Percentiles rank a stretch among this genome's conserved stretches.
phyloP scores from a whole-genome alignment of 2,888 invertebrate genomes.

The Latrodectus hesperus region DNA sequence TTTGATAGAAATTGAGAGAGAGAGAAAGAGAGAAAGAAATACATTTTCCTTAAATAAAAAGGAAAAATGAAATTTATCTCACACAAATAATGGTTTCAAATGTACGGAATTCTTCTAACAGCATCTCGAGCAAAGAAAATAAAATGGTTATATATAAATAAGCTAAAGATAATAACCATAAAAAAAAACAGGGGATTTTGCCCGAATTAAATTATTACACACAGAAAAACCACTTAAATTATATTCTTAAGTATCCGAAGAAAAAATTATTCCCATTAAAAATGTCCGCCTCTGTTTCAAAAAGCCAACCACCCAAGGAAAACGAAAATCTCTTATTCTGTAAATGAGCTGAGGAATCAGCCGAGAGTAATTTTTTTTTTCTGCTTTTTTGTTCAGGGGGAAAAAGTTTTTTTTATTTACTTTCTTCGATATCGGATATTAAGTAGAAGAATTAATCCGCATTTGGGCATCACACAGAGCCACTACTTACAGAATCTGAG shows the following conservation, averaged over 20 bases:
- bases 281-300: slow-evolving; percentile 53
- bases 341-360: slow-evolving; percentile 58
- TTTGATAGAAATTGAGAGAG: too few relatives aligned
- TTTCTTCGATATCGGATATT: slow-evolving; percentile 66
- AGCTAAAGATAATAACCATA: not conserved
- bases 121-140: too few relatives aligned
- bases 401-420: slow-evolving; percentile 51
- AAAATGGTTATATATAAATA: too few relatives aligned
- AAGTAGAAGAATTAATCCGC: slow-evolving; percentile 66
- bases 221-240: slow-evolving; percentile 53
- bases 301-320: slow-evolving; percentile 64
- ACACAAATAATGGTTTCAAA: too few relatives aligned
- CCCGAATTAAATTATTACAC: slow-evolving; percentile 67
- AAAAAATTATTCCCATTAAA: slow-evolving; percentile 16
- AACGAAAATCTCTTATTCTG: slow-evolving; percentile 47
- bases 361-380: slow-evolving; percentile 32
- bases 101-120: too few relatives aligned
- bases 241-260: slow-evolving; percentile 7
- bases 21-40: too few relatives aligned
- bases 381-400: slow-evolving; percentile 40
- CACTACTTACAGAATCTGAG: slow-evolving; percentile 38
- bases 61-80: too few relatives aligned
- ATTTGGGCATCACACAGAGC: slow-evolving; percentile 49
- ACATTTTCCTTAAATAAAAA: too few relatives aligned
- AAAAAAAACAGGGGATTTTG: slow-evolving; percentile 44